Percentiles rank a stretch among this genome's conserved stretches.
These are phyloP conservation scores for Reticulitermes lucifugus DNA, from an alignment of 2,888 invertebrate species.

Conservation along the genomic window DNA sequence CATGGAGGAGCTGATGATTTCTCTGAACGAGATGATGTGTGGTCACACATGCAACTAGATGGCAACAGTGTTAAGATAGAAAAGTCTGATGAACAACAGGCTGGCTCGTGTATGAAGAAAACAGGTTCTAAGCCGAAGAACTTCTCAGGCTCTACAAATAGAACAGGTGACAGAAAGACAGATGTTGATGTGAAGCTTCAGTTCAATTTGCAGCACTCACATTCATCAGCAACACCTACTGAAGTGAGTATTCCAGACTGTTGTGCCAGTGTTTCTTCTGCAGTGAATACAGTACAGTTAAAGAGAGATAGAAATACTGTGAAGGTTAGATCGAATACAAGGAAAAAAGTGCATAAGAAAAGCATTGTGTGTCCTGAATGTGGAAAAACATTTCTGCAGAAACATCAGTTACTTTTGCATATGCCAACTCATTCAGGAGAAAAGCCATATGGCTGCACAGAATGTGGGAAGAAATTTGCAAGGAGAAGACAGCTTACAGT, in stretches of 20 bases:
- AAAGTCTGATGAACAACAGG: background rate
- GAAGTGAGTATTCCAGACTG: background rate
- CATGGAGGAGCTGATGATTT: constrained; percentile 2
- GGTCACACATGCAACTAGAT: background rate
- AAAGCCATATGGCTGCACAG: constrained; percentile 42
- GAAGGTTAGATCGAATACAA: constrained; percentile 11
- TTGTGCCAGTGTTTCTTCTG: background rate
- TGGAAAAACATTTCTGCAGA: constrained; percentile 32
- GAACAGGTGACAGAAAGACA: background rate
- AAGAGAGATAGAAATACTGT: background rate
- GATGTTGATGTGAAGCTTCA: background rate
- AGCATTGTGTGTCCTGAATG: constrained; percentile 26
- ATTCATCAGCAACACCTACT: background rate
- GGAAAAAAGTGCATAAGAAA: background rate
- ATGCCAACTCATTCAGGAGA: constrained; percentile 38
- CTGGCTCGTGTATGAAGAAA: background rate
- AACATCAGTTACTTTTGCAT: constrained; percentile 27
- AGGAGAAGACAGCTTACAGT: constrained; percentile 21
- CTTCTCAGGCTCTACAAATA: background rate
- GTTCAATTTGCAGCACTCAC: background rate
- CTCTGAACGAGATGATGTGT: background rate
- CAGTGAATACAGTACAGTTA: background rate
- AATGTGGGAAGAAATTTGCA: constrained; percentile 35
- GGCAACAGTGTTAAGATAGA: background rate
- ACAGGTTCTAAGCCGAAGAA: background rate